Conservation (phyloP, 2,113 vertebrate genomes). For the Eurypyga helias region DNA sequence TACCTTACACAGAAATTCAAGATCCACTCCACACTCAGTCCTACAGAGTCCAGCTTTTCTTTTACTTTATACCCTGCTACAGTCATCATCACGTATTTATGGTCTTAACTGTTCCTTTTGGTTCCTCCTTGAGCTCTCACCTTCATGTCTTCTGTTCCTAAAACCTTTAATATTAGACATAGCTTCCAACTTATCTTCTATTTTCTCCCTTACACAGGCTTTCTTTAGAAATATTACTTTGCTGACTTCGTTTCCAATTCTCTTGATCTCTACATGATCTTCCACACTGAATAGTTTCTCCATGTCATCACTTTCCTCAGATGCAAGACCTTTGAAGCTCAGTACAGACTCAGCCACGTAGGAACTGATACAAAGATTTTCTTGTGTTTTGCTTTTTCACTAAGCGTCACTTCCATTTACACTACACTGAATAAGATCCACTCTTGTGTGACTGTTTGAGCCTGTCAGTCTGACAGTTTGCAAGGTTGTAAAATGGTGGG, state of each 20-base stretch:
- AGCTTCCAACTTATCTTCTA: neutral
- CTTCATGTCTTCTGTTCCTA: slow-evolving; percentile 1
- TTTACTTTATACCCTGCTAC: neutral
- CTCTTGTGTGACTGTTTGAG: neutral
- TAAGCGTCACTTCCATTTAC: neutral
- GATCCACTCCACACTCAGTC: neutral
- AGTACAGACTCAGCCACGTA: neutral
- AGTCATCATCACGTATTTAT: slow-evolving; percentile 30
- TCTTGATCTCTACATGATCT: slow-evolving; percentile 49
- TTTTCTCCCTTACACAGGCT: neutral
- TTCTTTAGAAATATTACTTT: slow-evolving; percentile 31
- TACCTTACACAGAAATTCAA: neutral
- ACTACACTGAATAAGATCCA: neutral
- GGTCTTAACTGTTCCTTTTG: neutral
- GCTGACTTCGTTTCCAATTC: slow-evolving; percentile 35
- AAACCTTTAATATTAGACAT: slow-evolving; percentile 1
- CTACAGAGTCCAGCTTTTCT: neutral
- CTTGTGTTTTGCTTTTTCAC: neutral
- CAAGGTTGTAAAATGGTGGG: neutral
- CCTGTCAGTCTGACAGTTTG: neutral
- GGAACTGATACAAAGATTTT: neutral
- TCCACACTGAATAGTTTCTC: slow-evolving; percentile 5
- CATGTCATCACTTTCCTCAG: neutral
- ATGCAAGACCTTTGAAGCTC: slow-evolving; percentile 37
- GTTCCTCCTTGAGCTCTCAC: neutral